Evolutionary conservation across 2,888 invertebrate species (phyloP).

Genomic region (Blera fallax): DNA sequence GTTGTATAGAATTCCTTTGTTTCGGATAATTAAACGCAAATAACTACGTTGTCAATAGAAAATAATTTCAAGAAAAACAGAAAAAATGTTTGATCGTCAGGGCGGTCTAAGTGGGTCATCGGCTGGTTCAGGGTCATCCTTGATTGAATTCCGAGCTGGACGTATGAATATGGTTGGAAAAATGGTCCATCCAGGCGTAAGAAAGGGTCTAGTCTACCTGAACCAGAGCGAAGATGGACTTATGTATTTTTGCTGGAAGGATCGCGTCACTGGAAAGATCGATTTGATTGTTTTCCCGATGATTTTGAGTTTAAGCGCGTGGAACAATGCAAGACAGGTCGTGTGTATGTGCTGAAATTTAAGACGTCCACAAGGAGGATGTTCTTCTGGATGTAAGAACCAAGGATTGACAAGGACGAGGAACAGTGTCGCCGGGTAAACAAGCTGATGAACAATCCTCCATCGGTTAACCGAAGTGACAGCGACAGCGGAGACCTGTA

Average conservation of each 20-base stretch:
- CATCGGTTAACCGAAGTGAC: conserved; percentile 89
- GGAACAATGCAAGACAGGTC: conserved; percentile 96
- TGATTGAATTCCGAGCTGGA: conserved; percentile 97
- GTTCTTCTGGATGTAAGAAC: conserved; percentile 99
- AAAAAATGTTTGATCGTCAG: conserved; percentile 81
- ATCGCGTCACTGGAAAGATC: conserved; percentile 92
- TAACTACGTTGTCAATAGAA: not conserved
- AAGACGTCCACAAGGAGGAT: conserved; percentile 96
- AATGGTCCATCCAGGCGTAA: conserved; percentile 96
- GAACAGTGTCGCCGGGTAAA: conserved; percentile 96
- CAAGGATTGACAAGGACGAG: conserved; percentile 97
- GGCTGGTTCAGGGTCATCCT: conserved; percentile 92
- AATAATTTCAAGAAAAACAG: not conserved
- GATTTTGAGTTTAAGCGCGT: conserved; percentile 98
- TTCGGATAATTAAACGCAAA: not conserved
- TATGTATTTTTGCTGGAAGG: conserved; percentile 99
- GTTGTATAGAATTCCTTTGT: not conserved
- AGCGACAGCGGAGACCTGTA: conserved; percentile 94
- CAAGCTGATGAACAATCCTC: conserved; percentile 97
- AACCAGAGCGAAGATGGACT: conserved; percentile 98
- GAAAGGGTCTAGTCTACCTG: conserved; percentile 96
- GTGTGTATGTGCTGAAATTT: conserved; percentile 97
- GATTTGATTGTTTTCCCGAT: conserved; percentile 98
- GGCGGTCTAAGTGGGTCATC: conserved; percentile 89
- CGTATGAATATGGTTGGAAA: conserved; percentile 95